Evolutionary conservation across 2,113 vertebrate genomes (phyloP).

Genomic region (Ageneiosus marmoratus): DNA sequence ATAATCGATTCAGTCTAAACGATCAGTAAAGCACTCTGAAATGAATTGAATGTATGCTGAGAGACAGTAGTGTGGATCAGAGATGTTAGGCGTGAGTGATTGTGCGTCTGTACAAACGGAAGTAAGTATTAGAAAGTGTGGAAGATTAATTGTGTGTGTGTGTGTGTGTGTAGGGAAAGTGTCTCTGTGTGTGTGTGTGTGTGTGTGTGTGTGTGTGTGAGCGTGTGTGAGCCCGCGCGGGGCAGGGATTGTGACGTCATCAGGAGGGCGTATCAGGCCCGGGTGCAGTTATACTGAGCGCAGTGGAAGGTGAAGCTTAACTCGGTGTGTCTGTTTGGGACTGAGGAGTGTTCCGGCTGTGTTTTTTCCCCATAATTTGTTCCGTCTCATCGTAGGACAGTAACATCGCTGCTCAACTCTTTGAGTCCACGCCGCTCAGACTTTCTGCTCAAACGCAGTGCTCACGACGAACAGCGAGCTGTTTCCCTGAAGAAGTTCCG

Average conservation of each 20-base stretch:
- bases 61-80: no score
- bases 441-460: neutral
- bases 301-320: neutral
- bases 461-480: no score
- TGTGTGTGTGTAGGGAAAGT: neutral
- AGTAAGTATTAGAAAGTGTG: neutral
- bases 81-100: neutral
- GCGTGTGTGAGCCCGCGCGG: accelerated
- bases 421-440: neutral
- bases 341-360: neutral
- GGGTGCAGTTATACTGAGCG: neutral
- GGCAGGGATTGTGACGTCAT: conserved; percentile 21
- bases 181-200: neutral
- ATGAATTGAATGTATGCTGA: neutral
- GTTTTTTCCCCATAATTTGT: neutral
- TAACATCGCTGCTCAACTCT: neutral
- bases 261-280: conserved; percentile 6
- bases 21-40: neutral
- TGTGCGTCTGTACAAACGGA: neutral
- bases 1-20: neutral
- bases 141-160: neutral
- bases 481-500: neutral
- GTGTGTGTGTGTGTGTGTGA: neutral
- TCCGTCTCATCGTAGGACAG: neutral
- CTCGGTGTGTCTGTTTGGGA: neutral